phyloP scores from a whole-genome alignment of 2,888 invertebrate species.

The Limulus polyphemus region DNA sequence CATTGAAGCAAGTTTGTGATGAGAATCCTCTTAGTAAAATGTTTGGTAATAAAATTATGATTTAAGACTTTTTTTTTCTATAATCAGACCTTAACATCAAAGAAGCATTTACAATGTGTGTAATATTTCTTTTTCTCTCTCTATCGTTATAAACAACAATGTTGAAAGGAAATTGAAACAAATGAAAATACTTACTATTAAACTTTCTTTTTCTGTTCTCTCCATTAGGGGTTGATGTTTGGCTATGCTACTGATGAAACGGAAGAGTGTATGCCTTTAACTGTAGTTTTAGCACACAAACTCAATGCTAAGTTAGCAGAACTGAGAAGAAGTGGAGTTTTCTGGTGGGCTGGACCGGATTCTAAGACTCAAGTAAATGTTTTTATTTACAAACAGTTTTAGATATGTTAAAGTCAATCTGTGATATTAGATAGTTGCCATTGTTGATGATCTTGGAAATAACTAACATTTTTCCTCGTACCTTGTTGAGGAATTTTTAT shows the following conservation, averaged over 20 bases:
- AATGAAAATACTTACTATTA: background rate
- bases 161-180: slow-evolving; percentile 2
- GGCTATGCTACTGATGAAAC: slow-evolving; percentile 43
- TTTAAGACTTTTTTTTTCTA: no score
- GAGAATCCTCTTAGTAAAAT: no score
- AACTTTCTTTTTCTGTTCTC: background rate
- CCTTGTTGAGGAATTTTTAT: no score
- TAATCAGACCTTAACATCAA: no score
- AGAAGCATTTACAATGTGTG: no score
- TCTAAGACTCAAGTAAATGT: slow-evolving; percentile 37
- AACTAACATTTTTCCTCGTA: no score
- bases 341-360: slow-evolving; percentile 40
- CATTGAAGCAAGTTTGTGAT: no score
- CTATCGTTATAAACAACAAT: background rate
- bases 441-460: no score
- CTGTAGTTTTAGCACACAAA: slow-evolving; percentile 38
- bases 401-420: background rate
- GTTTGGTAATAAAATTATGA: no score
- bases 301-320: slow-evolving; percentile 36
- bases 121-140: background rate
- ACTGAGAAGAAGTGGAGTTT: slow-evolving; percentile 35
- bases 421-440: background rate
- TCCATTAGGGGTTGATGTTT: slow-evolving; percentile 40
- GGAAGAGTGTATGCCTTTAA: slow-evolving; percentile 40
- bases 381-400: background rate